Percentiles rank a stretch among this genome's conserved stretches.
Evolutionary conservation across 1,140 invertebrate genomes (phyloP).

Genomic region (Brachionus manjavacas): DNA sequence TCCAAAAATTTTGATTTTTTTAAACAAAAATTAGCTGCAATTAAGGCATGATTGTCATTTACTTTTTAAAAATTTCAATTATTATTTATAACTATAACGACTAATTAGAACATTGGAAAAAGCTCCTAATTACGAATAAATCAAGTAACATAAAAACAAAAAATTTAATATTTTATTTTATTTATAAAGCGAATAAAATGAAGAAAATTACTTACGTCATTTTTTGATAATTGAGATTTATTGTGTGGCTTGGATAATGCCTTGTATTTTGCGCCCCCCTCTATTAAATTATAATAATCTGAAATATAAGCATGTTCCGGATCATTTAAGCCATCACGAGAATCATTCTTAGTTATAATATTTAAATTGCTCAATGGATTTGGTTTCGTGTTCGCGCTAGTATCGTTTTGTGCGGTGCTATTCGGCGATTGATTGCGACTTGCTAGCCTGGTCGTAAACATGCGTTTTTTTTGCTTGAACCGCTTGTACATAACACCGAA

Average conservation of each 20-base stretch:
- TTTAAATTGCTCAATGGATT: conserved; percentile 2
- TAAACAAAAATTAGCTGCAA: too few species aligned
- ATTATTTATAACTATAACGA: too few species aligned
- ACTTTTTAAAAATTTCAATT: too few species aligned
- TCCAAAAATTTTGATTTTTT: too few species aligned
- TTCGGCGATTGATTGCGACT: not conserved
- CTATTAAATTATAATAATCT: not conserved
- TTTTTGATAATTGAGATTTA: not conserved
- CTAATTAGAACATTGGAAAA: not conserved
- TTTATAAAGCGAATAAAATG: not conserved
- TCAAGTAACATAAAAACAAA: not conserved
- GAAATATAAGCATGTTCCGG: not conserved
- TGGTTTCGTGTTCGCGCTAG: not conserved
- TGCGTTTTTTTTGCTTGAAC: not conserved
- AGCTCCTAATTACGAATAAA: not conserved
- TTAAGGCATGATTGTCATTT: too few species aligned
- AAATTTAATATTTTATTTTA: not conserved
- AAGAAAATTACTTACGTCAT: not conserved
- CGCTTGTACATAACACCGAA: conserved; percentile 31
- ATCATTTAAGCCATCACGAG: not conserved
- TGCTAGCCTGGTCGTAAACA: not conserved
- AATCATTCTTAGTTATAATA: not conserved
- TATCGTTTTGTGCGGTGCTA: not conserved
- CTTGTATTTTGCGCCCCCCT: not conserved
- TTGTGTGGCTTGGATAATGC: not conserved